Percentiles rank a stretch among this genome's conserved stretches.
These are phyloP conservation scores for Drosophila sproati DNA, from an alignment of 1,140 invertebrate species.

Conservation along the genomic window DNA sequence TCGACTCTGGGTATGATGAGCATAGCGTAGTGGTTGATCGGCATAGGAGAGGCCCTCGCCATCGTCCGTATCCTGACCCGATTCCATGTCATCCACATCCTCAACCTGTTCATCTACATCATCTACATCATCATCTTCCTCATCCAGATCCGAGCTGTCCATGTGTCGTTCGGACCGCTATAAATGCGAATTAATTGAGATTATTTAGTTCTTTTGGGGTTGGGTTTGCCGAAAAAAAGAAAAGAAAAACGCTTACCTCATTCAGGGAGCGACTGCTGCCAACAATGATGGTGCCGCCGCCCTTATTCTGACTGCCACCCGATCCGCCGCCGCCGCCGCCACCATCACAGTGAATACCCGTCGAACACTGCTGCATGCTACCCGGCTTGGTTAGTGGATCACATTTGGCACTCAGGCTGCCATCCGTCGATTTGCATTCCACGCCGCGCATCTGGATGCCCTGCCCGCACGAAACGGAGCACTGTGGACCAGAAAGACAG, in stretches of 20 bases:
- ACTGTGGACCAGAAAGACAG: constrained; percentile 86
- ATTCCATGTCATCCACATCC: constrained; percentile 67
- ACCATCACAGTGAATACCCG: constrained; percentile 87
- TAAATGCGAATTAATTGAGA: constrained; percentile 2
- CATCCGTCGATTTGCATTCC: constrained; percentile 88
- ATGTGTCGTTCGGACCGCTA: constrained; percentile 67
- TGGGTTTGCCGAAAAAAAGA: neutral
- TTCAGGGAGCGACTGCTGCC: constrained; percentile 73
- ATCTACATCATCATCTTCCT: constrained; percentile 63
- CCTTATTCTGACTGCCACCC: constrained; percentile 41
- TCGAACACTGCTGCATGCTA: constrained; percentile 88
- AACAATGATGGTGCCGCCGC: constrained; percentile 77
- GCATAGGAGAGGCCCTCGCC: constrained; percentile 66
- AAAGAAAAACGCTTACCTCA: constrained; percentile 55
- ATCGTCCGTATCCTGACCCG: constrained; percentile 72
- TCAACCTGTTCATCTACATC: constrained; percentile 63
- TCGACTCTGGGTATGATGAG: constrained; percentile 70
- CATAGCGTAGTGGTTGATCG: constrained; percentile 71
- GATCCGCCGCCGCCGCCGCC: constrained; percentile 25
- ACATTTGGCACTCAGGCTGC: constrained; percentile 85
- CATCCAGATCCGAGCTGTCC: constrained; percentile 67
- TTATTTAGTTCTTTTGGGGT: neutral
- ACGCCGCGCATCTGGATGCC: constrained; percentile 93
- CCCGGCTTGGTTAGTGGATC: constrained; percentile 86
- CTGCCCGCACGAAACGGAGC: constrained; percentile 93